A percentile compares a stretch with the other conserved stretches of the same genome.
Evolutionary conservation across 2,797 vertebrate species (phyloP).

Genomic region (Anguilla obscura): DNA sequence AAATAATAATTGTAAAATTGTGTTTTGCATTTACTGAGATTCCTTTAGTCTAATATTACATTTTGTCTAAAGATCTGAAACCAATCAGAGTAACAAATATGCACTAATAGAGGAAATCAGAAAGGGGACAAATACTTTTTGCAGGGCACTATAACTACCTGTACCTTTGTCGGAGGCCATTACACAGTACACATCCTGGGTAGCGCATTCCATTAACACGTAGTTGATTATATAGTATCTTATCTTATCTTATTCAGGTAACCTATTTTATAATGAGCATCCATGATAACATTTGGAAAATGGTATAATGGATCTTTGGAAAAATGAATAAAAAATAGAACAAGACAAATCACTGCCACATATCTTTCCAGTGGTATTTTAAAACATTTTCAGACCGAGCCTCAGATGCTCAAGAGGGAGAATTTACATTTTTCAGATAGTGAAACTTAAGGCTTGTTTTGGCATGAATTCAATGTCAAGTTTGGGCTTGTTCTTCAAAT

Average conservation of each 20-base stretch:
- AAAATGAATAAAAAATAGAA: not conserved
- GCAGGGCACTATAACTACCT: too few relatives aligned
- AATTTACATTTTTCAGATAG: not conserved
- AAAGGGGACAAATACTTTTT: too few relatives aligned
- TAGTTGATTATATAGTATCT: too few relatives aligned
- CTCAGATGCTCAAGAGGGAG: not conserved
- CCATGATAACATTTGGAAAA: not conserved
- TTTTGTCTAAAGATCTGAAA: too few relatives aligned
- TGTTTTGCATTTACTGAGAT: too few relatives aligned
- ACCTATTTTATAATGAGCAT: not conserved
- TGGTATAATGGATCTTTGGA: not conserved
- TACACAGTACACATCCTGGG: too few relatives aligned
- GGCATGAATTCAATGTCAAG: not conserved
- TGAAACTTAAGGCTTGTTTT: not conserved
- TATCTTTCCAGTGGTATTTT: not conserved
- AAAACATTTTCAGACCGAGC: not conserved
- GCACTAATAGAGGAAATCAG: too few relatives aligned
- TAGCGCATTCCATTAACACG: too few relatives aligned
- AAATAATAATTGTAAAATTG: too few relatives aligned
- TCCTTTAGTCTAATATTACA: too few relatives aligned
- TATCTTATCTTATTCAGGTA: not conserved
- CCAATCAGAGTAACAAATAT: too few relatives aligned
- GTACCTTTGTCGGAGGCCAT: too few relatives aligned
- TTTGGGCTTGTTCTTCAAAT: conserved; percentile 2
- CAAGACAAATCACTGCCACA: not conserved